These are phyloP conservation scores for Spilogale gracilis DNA, from an alignment of 2,113 vertebrate species.

Conservation along the genomic window DNA sequence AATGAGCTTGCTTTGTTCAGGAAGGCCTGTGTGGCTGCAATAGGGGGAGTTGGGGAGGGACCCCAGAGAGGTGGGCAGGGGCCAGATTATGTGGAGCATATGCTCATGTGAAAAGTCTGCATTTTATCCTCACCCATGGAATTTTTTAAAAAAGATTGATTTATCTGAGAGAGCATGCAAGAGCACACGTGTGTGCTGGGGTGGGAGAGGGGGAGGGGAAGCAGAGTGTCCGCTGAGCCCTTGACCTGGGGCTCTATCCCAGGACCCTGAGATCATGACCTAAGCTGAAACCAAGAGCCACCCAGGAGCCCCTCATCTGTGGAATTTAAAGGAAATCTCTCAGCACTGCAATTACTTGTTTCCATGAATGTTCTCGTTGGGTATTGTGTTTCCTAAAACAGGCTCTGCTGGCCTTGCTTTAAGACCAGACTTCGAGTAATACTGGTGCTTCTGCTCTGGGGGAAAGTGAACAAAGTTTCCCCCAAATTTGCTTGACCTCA, in stretches of 20 bases:
- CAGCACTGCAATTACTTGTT: not conserved
- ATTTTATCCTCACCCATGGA: not conserved
- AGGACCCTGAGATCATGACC: not conserved
- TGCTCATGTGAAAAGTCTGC: not conserved
- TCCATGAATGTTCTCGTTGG: not conserved
- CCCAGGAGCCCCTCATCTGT: not conserved
- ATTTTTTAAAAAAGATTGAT: not conserved
- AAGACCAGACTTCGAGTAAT: not conserved
- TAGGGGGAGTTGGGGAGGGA: accelerated
- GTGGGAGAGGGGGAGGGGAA: not conserved
- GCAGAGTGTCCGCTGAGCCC: not conserved
- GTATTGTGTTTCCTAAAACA: not conserved
- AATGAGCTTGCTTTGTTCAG: not conserved
- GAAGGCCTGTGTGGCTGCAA: not conserved
- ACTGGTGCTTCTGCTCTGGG: not conserved
- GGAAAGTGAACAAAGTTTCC: not conserved
- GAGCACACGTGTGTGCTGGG: not conserved
- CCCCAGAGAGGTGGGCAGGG: not conserved
- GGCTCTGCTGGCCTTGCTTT: not conserved
- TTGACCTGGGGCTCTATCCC: not conserved
- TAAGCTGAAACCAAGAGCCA: not conserved
- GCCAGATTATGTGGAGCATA: not conserved
- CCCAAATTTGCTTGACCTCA: not conserved
- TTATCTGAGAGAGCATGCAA: not conserved
- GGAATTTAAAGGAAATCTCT: not conserved